These are phyloP conservation scores for Anoplolepis gracilipes DNA, from an alignment of 1,140 invertebrate species.

Conservation along the genomic window DNA sequence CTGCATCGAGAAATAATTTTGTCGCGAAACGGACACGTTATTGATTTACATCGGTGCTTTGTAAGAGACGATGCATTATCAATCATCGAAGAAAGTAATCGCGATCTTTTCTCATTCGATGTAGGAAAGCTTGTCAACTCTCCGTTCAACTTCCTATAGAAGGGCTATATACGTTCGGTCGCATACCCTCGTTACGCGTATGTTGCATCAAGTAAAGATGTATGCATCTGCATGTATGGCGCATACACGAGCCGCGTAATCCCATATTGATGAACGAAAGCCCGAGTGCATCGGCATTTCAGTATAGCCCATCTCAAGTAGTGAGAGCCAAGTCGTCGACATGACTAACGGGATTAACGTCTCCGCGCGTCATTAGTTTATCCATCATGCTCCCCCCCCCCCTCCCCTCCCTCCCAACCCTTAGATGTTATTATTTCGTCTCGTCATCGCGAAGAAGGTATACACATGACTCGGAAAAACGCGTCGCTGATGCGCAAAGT, in stretches of 20 bases:
- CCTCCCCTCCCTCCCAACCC: too few species aligned
- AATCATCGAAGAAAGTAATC: background rate
- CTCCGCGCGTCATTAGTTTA: slow-evolving; percentile 30
- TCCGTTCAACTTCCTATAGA: slow-evolving; percentile 39
- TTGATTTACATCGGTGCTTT: background rate
- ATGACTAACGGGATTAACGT: slow-evolving; percentile 50
- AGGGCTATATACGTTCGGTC: background rate
- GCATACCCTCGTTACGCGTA: background rate
- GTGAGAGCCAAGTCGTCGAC: slow-evolving; percentile 3
- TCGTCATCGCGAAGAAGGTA: background rate
- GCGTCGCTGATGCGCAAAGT: slow-evolving; percentile 13
- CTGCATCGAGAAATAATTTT: slow-evolving; percentile 6
- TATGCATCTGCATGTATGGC: background rate
- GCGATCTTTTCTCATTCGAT: background rate
- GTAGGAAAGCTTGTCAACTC: background rate
- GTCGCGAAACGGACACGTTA: background rate
- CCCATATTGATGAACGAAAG: slow-evolving; percentile 48
- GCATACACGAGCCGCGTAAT: slow-evolving; percentile 31
- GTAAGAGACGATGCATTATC: background rate
- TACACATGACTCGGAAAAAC: background rate
- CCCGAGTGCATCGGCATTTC: slow-evolving; percentile 46
- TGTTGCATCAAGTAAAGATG: slow-evolving; percentile 29
- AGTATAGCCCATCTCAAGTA: slow-evolving; percentile 40
- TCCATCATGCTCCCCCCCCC: background rate
- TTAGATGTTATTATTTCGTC: slow-evolving; percentile 12